These are phyloP conservation scores for Callospermophilus lateralis DNA, from an alignment of 2,113 vertebrate species.

Conservation along the genomic window DNA sequence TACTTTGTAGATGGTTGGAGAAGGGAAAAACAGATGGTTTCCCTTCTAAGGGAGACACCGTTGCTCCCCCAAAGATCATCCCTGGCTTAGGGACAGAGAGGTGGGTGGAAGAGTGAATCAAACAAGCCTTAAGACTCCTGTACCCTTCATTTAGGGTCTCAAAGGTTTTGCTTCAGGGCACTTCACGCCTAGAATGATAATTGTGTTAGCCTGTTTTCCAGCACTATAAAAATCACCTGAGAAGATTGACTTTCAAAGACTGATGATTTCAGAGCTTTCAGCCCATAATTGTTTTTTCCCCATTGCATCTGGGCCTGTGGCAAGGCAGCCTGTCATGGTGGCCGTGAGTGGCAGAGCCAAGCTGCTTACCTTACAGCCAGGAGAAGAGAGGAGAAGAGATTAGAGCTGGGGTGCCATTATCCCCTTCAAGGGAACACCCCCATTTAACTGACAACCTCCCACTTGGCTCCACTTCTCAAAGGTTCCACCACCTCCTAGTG, in stretches of 20 bases:
- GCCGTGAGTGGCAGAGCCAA: neutral
- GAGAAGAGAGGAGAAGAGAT: neutral
- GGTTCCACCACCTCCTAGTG: neutral
- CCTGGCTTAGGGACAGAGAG: neutral
- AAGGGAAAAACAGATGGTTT: neutral
- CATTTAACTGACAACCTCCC: neutral
- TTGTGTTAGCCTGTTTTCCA: neutral
- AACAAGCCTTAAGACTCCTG: neutral
- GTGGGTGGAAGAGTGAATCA: neutral
- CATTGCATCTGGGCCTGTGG: neutral
- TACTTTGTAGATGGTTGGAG: neutral
- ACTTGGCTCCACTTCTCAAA: neutral
- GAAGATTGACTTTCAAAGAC: neutral
- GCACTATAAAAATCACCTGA: too few relatives aligned
- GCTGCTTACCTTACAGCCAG: neutral
- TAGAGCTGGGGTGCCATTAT: neutral
- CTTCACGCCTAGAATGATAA: neutral
- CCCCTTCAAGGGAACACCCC: neutral
- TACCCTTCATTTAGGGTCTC: neutral
- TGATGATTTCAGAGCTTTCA: neutral
- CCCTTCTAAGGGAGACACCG: neutral
- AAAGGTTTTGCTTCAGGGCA: neutral
- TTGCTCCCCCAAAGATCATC: neutral
- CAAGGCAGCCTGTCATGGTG: neutral
- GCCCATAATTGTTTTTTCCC: neutral